These are phyloP conservation scores for Heliconius eleuchia DNA, from an alignment of 1,140 invertebrate genomes.

Conservation along the genomic window DNA sequence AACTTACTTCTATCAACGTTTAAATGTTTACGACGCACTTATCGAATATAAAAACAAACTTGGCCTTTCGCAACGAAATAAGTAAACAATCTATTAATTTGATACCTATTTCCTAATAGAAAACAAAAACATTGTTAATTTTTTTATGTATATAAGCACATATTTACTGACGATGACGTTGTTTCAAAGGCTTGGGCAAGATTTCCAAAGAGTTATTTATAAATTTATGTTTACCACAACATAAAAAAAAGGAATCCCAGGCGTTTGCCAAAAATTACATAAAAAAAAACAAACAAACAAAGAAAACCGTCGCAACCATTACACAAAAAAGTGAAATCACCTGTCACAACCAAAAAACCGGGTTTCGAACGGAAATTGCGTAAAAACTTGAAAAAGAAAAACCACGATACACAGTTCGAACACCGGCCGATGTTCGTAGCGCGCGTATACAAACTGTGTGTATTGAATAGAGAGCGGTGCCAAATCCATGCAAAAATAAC, in stretches of 20 bases:
- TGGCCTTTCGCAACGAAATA: neutral
- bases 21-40: constrained; percentile 2
- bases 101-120: neutral
- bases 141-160: neutral
- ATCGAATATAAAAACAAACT: neutral
- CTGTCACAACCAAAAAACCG: constrained; percentile 26
- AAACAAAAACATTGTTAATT: neutral
- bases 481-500: constrained; percentile 42
- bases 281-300: constrained; percentile 11
- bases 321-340: constrained; percentile 25
- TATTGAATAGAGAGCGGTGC: constrained; percentile 40
- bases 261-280: constrained; percentile 27
- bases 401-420: constrained; percentile 18
- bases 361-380: neutral
- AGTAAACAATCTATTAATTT: neutral
- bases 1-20: neutral
- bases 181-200: neutral
- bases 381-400: constrained; percentile 27
- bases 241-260: constrained; percentile 34
- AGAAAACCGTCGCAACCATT: constrained; percentile 14
- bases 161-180: neutral
- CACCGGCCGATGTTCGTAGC: constrained; percentile 23
- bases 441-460: constrained; percentile 38
- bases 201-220: neutral
- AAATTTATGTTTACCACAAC: constrained; percentile 20